Evolutionary conservation across 1,140 invertebrate genomes (phyloP).

Genomic region (Orius insidiosus): DNA sequence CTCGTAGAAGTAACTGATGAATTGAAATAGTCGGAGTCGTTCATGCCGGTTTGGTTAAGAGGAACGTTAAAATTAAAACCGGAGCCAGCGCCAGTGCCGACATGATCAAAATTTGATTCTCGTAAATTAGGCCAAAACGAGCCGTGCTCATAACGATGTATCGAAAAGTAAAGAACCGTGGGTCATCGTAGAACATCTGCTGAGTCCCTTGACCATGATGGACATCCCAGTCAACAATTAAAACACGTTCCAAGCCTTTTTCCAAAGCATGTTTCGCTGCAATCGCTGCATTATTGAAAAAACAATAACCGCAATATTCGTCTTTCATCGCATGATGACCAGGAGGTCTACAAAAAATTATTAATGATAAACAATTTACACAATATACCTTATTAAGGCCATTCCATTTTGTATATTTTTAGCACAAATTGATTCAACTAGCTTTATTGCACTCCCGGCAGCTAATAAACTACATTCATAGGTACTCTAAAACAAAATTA

Average conservation of each 20-base stretch:
- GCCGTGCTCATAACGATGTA: constrained; percentile 90
- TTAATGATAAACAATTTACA: background rate
- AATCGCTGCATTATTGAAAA: constrained; percentile 92
- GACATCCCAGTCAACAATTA: constrained; percentile 96
- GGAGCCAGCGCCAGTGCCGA: constrained; percentile 51
- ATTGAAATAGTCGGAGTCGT: constrained; percentile 79
- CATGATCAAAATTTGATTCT: constrained; percentile 73
- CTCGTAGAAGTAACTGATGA: constrained; percentile 71
- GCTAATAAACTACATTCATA: constrained; percentile 58
- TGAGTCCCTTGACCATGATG: constrained; percentile 94
- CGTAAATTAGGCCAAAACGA: constrained; percentile 81
- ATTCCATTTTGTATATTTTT: constrained; percentile 68
- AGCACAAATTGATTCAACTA: constrained; percentile 52
- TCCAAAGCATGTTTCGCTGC: constrained; percentile 65
- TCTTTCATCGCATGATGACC: constrained; percentile 91
- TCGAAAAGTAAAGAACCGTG: constrained; percentile 91
- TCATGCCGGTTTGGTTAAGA: constrained; percentile 67
- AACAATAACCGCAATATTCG: constrained; percentile 86
- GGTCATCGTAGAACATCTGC: constrained; percentile 83
- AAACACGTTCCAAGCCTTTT: constrained; percentile 39
- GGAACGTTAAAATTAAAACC: constrained; percentile 91
- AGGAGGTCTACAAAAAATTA: constrained; percentile 54
- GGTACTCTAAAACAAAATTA: constrained; percentile 43
- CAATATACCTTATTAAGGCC: constrained; percentile 43
- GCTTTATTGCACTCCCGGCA: constrained; percentile 60